phyloP scores from a whole-genome alignment of 1,140 invertebrate genomes.

The Solenopsis fugax region DNA sequence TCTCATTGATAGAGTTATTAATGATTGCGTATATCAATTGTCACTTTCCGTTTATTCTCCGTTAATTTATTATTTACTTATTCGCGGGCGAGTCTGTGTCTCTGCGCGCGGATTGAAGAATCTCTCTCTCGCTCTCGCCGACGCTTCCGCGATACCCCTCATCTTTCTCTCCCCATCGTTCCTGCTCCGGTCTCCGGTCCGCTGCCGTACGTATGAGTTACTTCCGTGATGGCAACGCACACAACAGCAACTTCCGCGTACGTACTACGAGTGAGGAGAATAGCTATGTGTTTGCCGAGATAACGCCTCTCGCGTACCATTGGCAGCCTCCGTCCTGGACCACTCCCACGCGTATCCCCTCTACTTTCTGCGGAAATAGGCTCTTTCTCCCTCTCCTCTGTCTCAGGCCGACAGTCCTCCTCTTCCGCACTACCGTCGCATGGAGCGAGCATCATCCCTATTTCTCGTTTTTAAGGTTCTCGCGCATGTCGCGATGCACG shows the following conservation, averaged over 20 bases:
- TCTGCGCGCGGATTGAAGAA: background rate
- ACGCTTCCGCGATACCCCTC: background rate
- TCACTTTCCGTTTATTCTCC: background rate
- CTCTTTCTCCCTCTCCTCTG: background rate
- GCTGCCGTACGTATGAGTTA: constrained; percentile 28
- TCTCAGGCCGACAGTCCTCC: background rate
- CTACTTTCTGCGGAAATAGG: background rate
- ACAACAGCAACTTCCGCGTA: constrained; percentile 31
- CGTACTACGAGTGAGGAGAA: constrained; percentile 22
- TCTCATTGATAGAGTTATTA: constrained; percentile 14
- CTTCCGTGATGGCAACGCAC: constrained; percentile 58
- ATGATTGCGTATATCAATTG: background rate
- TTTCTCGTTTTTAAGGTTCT: constrained; percentile 43
- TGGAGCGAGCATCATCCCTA: constrained; percentile 24
- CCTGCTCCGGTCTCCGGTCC: background rate
- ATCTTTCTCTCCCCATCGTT: background rate
- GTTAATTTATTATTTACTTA: background rate
- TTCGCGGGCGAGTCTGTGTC: background rate
- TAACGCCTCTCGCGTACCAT: constrained; percentile 68
- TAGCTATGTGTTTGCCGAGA: constrained; percentile 55
- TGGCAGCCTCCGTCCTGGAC: constrained; percentile 55
- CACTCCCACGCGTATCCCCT: constrained; percentile 66
- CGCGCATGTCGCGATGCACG: constrained; percentile 1
- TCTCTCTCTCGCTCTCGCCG: background rate
- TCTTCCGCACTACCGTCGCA: background rate